Conservation (phyloP, 2,113 vertebrate genomes). For the Melanostigma gelatinosum region DNA sequence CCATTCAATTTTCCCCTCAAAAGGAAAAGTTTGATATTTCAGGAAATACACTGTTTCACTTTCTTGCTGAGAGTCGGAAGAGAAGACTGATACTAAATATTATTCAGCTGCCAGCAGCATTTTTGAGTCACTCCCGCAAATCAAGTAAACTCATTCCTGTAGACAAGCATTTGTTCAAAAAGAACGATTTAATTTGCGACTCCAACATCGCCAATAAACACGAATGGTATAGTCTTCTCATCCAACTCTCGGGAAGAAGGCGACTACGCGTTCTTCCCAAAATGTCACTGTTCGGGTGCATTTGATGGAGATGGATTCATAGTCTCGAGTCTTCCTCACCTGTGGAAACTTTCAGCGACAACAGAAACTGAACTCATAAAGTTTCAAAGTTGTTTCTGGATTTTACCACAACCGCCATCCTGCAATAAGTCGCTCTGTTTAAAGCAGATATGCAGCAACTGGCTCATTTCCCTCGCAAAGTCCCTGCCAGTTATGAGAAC, state of each 20-base stretch:
- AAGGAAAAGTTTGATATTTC: slow-evolving; percentile 41
- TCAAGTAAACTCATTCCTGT: neutral
- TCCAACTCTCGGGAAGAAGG: neutral
- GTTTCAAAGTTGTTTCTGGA: slow-evolving; percentile 18
- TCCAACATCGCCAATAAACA: too few species aligned
- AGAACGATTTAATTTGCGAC: too few species aligned
- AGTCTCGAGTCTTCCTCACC: slow-evolving; percentile 49
- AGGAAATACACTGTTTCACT: neutral
- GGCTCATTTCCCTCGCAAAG: neutral
- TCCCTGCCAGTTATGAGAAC: neutral
- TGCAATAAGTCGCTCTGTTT: slow-evolving; percentile 36
- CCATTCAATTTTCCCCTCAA: slow-evolving; percentile 1
- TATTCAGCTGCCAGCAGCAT: neutral
- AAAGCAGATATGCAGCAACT: slow-evolving; percentile 36
- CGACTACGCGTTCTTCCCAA: neutral
- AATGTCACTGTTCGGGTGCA: slow-evolving; percentile 30
- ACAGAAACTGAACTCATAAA: neutral
- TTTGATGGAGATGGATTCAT: slow-evolving; percentile 15
- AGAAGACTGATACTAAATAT: slow-evolving; percentile 9
- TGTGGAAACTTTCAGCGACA: slow-evolving; percentile 39
- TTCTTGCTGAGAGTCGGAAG: neutral
- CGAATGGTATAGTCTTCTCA: neutral
- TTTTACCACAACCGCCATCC: neutral
- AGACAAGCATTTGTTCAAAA: too few species aligned
- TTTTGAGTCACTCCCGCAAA: neutral